These are phyloP conservation scores for Bedellia somnulentella DNA, from an alignment of 2,888 invertebrate genomes.

Conservation along the genomic window DNA sequence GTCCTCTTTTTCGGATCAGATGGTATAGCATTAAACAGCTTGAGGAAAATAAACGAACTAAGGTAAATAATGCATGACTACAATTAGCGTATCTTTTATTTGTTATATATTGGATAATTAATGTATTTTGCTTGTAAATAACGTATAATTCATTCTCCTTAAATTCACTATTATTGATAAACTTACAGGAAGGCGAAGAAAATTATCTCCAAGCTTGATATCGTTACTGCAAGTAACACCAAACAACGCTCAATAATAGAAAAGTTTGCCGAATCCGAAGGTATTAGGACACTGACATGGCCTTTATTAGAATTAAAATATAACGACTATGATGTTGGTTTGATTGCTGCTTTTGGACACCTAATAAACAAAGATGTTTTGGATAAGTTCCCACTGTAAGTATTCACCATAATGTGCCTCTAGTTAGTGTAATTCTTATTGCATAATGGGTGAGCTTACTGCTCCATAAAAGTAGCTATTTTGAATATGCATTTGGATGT, in stretches of 20 bases:
- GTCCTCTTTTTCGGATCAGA: slow-evolving; percentile 85
- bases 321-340: slow-evolving; percentile 75
- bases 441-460: too few relatives aligned
- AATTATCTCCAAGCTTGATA: slow-evolving; percentile 60
- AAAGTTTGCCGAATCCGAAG: slow-evolving; percentile 66
- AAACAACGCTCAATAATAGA: slow-evolving; percentile 65
- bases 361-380: slow-evolving; percentile 80
- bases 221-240: slow-evolving; percentile 69
- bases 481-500: too few relatives aligned
- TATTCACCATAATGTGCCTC: too few relatives aligned
- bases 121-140: too few relatives aligned
- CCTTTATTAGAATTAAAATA: slow-evolving; percentile 43
- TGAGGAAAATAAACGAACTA: slow-evolving; percentile 67
- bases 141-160: too few relatives aligned
- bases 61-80: slow-evolving; percentile 51
- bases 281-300: slow-evolving; percentile 69
- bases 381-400: slow-evolving; percentile 79
- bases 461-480: too few relatives aligned
- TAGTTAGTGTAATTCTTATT: too few relatives aligned
- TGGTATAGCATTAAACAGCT: slow-evolving; percentile 75
- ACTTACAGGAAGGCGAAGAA: slow-evolving; percentile 47
- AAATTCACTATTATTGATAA: neutral
- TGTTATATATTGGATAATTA: too few relatives aligned
- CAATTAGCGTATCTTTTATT: too few relatives aligned
- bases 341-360: slow-evolving; percentile 93